Conservation (phyloP, 2,888 invertebrate species). For the Limnephilus auricula region DNA sequence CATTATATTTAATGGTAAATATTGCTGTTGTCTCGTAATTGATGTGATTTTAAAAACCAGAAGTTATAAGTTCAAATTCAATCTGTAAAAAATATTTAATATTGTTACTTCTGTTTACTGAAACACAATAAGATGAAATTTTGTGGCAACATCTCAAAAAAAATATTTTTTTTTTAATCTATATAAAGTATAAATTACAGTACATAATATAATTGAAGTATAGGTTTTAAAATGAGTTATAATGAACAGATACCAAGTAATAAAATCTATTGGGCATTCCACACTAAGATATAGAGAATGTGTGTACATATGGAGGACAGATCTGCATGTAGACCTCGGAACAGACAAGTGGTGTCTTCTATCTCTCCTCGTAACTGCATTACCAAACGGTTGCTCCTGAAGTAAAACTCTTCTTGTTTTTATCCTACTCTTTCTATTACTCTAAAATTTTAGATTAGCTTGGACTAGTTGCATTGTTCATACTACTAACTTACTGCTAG, state of each 20-base stretch:
- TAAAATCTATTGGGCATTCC: not conserved
- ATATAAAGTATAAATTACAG: no score
- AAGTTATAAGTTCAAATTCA: no score
- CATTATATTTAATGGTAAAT: no score
- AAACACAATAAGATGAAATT: no score
- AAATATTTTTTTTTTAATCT: no score
- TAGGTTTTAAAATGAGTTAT: no score
- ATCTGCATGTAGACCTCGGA: slow-evolving; percentile 39
- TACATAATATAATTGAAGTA: no score
- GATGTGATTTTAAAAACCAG: no score
- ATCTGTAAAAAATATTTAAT: no score
- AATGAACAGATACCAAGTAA: not conserved
- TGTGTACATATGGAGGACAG: not conserved
- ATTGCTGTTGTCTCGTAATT: no score
- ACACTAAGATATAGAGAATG: not conserved
- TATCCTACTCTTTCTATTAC: slow-evolving; percentile 54
- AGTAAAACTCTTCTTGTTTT: slow-evolving; percentile 55
- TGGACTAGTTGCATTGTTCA: slow-evolving; percentile 46
- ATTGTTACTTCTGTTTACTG: no score
- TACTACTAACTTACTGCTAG: slow-evolving; percentile 30
- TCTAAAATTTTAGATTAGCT: slow-evolving; percentile 55
- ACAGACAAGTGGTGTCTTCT: slow-evolving; percentile 57
- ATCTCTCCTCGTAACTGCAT: slow-evolving; percentile 81
- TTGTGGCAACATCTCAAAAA: no score
- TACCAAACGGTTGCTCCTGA: slow-evolving; percentile 77